Conservation (phyloP, 23 tunicate genomes). For the Clavelina lepadiformis region DNA sequence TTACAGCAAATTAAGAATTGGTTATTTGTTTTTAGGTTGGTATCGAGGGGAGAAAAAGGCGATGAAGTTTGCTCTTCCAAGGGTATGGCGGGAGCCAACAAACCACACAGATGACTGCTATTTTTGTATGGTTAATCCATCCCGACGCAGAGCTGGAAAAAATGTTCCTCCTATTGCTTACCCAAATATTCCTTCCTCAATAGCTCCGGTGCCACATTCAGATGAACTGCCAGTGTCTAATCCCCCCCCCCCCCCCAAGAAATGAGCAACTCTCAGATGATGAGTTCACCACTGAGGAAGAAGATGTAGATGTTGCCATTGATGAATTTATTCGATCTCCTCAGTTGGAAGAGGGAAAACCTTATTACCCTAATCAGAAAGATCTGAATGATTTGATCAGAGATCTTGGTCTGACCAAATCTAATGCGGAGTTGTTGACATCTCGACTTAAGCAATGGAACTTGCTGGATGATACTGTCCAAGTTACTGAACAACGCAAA, state of each 20-base stretch:
- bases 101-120: constrained; percentile 11
- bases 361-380: too few relatives aligned
- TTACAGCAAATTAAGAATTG: too few relatives aligned
- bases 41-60: constrained; percentile 20
- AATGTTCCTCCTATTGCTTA: constrained; percentile 6
- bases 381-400: constrained; percentile 6
- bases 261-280: too few relatives aligned
- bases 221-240: neutral
- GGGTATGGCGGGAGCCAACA: constrained; percentile 15
- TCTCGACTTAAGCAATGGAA: constrained; percentile 23
- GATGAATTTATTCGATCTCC: too few relatives aligned
- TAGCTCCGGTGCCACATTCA: constrained; percentile 22
- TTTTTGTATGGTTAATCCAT: constrained; percentile 18
- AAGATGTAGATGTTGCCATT: too few relatives aligned
- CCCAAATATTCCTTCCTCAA: constrained; percentile 19
- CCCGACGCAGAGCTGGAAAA: constrained; percentile 23
- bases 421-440: constrained; percentile 16
- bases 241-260: constrained; percentile 11
- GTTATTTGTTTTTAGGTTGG: constrained; percentile 21
- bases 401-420: constrained; percentile 23
- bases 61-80: constrained; percentile 15
- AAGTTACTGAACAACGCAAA: constrained; percentile 11
- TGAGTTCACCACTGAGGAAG: too few relatives aligned
- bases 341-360: too few relatives aligned
- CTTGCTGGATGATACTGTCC: constrained; percentile 11